Percentiles rank a stretch among this genome's conserved stretches.
Conservation (phyloP, 2,888 invertebrate genomes). For the Spialia ferax region DNA sequence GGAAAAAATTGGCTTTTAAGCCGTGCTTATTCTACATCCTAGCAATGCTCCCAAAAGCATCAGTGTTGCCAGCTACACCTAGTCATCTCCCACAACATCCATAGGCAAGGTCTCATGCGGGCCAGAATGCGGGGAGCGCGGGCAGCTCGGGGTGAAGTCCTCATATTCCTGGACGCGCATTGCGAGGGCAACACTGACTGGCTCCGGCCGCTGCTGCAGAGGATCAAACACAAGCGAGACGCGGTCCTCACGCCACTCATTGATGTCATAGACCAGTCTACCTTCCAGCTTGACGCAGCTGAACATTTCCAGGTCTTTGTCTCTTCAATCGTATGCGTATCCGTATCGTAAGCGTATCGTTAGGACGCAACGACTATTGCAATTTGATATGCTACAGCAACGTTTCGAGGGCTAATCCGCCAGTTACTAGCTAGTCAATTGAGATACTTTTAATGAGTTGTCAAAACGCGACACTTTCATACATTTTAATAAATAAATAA, state of each 20-base stretch:
- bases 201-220: slow-evolving; percentile 95
- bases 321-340: too few relatives aligned
- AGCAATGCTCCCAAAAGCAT: background rate
- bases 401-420: too few relatives aligned
- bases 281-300: slow-evolving; percentile 83
- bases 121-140: slow-evolving; percentile 95
- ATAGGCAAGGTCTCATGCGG: slow-evolving; percentile 93
- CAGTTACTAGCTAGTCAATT: too few relatives aligned
- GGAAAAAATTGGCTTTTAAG: background rate
- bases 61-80: background rate
- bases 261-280: slow-evolving; percentile 94
- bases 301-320: slow-evolving; percentile 67
- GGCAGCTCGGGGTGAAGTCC: slow-evolving; percentile 92
- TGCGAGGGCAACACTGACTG: slow-evolving; percentile 93
- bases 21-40: background rate
- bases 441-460: too few relatives aligned
- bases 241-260: slow-evolving; percentile 97
- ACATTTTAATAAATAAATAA: too few relatives aligned
- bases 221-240: slow-evolving; percentile 85
- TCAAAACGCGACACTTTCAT: too few relatives aligned
- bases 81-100: background rate
- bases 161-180: slow-evolving; percentile 97
- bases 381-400: too few relatives aligned
- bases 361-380: too few relatives aligned
- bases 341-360: too few relatives aligned